A percentile compares a stretch with the other conserved stretches of the same genome.
Conservation (phyloP, 1,140 invertebrate genomes). For the Trichonephila clavata region DNA sequence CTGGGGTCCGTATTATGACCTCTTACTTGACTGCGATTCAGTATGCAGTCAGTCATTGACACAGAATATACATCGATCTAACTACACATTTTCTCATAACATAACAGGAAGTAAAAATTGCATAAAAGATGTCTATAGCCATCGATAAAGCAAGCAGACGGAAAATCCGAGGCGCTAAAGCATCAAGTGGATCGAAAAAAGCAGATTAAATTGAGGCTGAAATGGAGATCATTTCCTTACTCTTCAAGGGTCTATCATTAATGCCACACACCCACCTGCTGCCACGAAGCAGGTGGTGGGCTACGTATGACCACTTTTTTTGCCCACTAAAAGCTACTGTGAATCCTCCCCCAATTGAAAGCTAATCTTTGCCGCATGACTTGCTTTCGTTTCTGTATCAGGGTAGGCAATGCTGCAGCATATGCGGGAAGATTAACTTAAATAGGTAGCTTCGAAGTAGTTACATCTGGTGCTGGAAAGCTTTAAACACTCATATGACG, state of each 20-base stretch:
- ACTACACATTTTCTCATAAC: background rate
- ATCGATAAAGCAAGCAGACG: background rate
- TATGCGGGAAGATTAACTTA: background rate
- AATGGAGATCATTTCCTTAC: conserved; percentile 47
- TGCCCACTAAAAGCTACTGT: background rate
- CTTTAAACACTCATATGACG: no score
- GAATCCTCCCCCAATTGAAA: conserved; percentile 50
- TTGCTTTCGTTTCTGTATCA: conserved; percentile 3
- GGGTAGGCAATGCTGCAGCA: background rate
- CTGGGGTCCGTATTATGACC: no score
- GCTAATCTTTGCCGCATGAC: conserved; percentile 48
- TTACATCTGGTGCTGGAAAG: background rate
- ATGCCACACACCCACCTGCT: conserved; percentile 17
- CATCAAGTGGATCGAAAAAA: background rate
- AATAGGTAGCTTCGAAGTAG: background rate
- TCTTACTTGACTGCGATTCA: no score
- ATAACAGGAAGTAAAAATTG: background rate
- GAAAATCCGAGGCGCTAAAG: background rate
- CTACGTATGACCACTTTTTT: background rate
- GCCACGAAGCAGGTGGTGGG: conserved; percentile 32
- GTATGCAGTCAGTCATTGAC: no score
- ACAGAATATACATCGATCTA: background rate
- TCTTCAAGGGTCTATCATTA: conserved; percentile 51
- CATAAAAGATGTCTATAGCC: background rate
- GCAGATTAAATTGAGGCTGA: conserved; percentile 33